phyloP scores from a whole-genome alignment of 2,797 vertebrate genomes.

The Arrhamphus sclerolepis region DNA sequence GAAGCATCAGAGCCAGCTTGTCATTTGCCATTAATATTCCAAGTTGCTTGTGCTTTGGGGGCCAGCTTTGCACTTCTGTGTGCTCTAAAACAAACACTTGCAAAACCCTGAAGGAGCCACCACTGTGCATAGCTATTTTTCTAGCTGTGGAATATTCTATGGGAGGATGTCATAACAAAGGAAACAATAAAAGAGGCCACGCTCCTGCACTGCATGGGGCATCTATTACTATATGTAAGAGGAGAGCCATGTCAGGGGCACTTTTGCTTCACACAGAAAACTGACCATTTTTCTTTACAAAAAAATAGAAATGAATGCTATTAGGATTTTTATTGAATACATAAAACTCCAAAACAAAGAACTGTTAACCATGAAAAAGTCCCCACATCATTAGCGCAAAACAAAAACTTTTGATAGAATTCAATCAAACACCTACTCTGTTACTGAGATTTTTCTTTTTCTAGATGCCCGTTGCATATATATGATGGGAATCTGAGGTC shows the following conservation, averaged over 20 bases:
- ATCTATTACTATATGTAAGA: slow-evolving; percentile 69
- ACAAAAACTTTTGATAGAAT: background rate
- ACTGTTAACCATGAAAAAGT: background rate
- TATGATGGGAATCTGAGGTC: slow-evolving; percentile 48
- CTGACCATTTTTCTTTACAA: slow-evolving; percentile 27
- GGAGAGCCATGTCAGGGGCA: slow-evolving; percentile 47
- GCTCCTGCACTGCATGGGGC: slow-evolving; percentile 73
- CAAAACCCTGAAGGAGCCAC: slow-evolving; percentile 73
- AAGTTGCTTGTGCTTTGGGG: slow-evolving; percentile 71
- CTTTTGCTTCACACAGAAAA: slow-evolving; percentile 40
- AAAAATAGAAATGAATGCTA: background rate
- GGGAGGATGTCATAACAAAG: slow-evolving; percentile 78
- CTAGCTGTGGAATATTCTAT: slow-evolving; percentile 73
- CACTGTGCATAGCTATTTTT: slow-evolving; percentile 69
- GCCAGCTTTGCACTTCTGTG: slow-evolving; percentile 65
- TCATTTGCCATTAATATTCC: slow-evolving; percentile 84
- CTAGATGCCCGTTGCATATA: slow-evolving; percentile 22
- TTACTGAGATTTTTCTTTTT: background rate
- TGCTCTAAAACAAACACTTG: slow-evolving; percentile 76
- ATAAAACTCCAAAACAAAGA: slow-evolving; percentile 17
- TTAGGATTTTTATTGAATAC: slow-evolving; percentile 14
- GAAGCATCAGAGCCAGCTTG: slow-evolving; percentile 78
- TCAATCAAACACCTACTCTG: background rate
- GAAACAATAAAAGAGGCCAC: slow-evolving; percentile 78
- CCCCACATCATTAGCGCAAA: slow-evolving; percentile 5